Conservation (phyloP, 1,140 invertebrate species). For the Thaumetopoea pityocampa region DNA sequence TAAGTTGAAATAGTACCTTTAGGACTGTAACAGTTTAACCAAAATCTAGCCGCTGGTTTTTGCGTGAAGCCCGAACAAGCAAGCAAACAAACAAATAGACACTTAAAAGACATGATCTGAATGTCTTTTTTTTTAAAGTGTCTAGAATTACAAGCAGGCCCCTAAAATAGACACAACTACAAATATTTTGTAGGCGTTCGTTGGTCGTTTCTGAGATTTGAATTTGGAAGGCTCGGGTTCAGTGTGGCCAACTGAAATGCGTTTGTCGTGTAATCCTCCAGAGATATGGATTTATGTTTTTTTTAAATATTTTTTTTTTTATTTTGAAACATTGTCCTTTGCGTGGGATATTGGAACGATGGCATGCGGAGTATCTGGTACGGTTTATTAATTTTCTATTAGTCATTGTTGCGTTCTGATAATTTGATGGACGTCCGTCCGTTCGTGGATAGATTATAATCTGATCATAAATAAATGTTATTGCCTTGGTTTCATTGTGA, state of each 20-base stretch:
- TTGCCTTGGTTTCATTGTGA: too few relatives aligned
- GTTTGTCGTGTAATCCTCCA: conserved; percentile 70
- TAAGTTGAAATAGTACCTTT: too few relatives aligned
- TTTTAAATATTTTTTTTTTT: conserved; percentile 60
- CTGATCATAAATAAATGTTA: too few relatives aligned
- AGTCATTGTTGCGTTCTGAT: conserved; percentile 31
- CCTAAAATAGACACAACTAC: conserved; percentile 15
- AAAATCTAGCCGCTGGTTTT: too few relatives aligned
- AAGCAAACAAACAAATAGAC: too few relatives aligned
- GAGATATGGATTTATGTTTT: conserved; percentile 62
- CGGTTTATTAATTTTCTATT: conserved; percentile 56
- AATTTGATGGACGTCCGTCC: conserved; percentile 9
- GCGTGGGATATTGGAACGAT: conserved; percentile 53
- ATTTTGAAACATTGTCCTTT: conserved; percentile 41
- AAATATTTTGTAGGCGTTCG: conserved; percentile 24
- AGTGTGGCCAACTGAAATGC: conserved; percentile 67
- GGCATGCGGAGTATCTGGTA: conserved; percentile 33
- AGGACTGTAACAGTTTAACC: too few relatives aligned
- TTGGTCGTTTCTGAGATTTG: conserved; percentile 38
- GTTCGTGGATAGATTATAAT: too few relatives aligned
- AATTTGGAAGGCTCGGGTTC: conserved; percentile 45
- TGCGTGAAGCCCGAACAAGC: too few relatives aligned
- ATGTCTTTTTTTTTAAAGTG: too few relatives aligned
- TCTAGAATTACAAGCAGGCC: not conserved
- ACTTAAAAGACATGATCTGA: too few relatives aligned